These are phyloP conservation scores for Parauchenoglanis ngamensis DNA, from an alignment of 2,797 vertebrate genomes.

Conservation along the genomic window DNA sequence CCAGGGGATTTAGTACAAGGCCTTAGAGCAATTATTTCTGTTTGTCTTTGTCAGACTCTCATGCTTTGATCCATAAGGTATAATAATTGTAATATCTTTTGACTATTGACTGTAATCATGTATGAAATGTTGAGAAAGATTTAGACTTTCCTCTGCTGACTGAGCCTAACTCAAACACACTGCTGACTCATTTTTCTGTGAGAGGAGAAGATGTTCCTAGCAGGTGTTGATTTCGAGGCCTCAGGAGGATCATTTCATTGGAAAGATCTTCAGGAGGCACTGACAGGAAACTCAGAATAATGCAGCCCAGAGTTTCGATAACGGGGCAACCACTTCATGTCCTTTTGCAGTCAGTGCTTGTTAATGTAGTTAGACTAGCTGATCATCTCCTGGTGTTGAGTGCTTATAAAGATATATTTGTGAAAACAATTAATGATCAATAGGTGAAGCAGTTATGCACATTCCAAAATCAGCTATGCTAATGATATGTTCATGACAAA, in stretches of 20 bases:
- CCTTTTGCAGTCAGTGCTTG: neutral
- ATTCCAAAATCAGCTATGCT: neutral
- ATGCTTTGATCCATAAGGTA: neutral
- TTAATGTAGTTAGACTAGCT: neutral
- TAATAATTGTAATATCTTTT: neutral
- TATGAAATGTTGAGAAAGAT: neutral
- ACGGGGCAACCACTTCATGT: neutral
- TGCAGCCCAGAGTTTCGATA: constrained; percentile 1
- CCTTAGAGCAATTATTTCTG: neutral
- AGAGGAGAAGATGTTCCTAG: constrained; percentile 21
- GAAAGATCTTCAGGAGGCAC: constrained; percentile 37
- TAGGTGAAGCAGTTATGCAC: neutral
- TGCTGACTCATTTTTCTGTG: constrained; percentile 48
- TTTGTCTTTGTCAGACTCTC: neutral
- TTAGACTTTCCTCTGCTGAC: neutral
- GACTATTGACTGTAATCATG: neutral
- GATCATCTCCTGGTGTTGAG: neutral
- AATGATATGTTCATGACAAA: neutral
- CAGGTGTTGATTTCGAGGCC: constrained; percentile 42
- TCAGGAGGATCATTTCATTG: constrained; percentile 40
- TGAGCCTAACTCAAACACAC: constrained; percentile 6
- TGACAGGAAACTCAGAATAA: constrained; percentile 63
- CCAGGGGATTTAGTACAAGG: neutral
- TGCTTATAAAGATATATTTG: neutral
- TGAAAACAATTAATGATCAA: neutral